Evolutionary conservation across 2,113 vertebrate species (phyloP).

Genomic region (Noctilio leporinus): DNA sequence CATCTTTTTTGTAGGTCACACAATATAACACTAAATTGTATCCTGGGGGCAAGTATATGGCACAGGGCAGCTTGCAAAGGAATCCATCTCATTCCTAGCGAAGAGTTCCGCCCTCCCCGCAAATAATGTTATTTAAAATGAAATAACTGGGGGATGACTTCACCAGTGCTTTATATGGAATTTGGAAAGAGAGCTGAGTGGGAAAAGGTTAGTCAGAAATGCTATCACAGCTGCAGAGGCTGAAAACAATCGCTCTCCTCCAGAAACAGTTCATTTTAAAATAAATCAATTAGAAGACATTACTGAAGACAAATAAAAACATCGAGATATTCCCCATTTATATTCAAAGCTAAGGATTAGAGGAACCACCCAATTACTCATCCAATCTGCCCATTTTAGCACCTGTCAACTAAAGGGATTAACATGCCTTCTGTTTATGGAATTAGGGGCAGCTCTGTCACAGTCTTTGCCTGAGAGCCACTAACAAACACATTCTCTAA

Average conservation of each 20-base stretch:
- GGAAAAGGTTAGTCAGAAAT: slow-evolving; percentile 25
- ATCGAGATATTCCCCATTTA: slow-evolving; percentile 73
- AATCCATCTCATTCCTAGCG: slow-evolving; percentile 1
- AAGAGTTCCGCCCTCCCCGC: background rate
- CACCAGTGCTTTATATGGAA: background rate
- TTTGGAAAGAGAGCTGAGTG: background rate
- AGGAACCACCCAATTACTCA: slow-evolving; percentile 76
- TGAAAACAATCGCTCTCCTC: slow-evolving; percentile 47
- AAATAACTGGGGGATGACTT: slow-evolving; percentile 22
- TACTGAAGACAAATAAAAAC: slow-evolving; percentile 72
- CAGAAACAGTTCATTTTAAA: slow-evolving; percentile 66
- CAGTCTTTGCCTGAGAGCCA: slow-evolving; percentile 61
- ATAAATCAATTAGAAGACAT: slow-evolving; percentile 76
- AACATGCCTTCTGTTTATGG: slow-evolving; percentile 72
- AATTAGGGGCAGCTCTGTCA: slow-evolving; percentile 71
- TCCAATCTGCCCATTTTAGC: slow-evolving; percentile 76
- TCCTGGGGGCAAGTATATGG: background rate
- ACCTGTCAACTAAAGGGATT: slow-evolving; percentile 77
- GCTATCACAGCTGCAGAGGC: slow-evolving; percentile 48
- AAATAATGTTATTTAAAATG: slow-evolving; percentile 22
- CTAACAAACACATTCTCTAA: slow-evolving; percentile 73
- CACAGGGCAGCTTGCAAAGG: background rate
- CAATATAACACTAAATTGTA: slow-evolving; percentile 7
- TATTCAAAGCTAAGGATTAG: slow-evolving; percentile 78
- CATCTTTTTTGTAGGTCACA: slow-evolving; percentile 39